phyloP scores from a whole-genome alignment of 1,140 invertebrate genomes.

The Magallana angulata region DNA sequence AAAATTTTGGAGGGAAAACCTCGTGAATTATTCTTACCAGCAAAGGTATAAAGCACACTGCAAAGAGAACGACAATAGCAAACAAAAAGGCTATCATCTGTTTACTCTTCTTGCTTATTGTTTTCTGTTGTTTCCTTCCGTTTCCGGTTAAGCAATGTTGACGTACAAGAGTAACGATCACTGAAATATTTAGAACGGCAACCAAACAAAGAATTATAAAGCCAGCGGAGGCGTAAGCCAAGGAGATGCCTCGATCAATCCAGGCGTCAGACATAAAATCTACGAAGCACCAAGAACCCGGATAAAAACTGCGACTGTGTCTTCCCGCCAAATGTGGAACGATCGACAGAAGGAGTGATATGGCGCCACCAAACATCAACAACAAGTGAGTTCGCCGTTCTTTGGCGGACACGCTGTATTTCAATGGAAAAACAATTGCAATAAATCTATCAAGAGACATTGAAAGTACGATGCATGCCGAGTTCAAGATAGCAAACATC shows the following conservation, averaged over 20 bases:
- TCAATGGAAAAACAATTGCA: conserved; percentile 76
- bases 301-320: conserved; percentile 70
- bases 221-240: conserved; percentile 69
- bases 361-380: conserved; percentile 68
- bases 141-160: neutral
- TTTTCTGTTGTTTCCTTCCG: neutral
- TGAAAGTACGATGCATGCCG: conserved; percentile 76
- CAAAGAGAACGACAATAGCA: neutral
- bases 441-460: conserved; percentile 79
- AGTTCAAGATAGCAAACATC: conserved; percentile 76
- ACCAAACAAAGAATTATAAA: conserved; percentile 42
- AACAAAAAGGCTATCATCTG: no score
- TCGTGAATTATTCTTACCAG: neutral
- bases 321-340: conserved; percentile 77
- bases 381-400: conserved; percentile 63
- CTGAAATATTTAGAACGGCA: neutral
- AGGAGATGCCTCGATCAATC: conserved; percentile 63
- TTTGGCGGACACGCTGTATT: conserved; percentile 71
- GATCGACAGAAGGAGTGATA: conserved; percentile 68
- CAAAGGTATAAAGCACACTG: neutral
- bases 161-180: neutral
- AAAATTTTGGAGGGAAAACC: no score
- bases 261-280: conserved; percentile 64
- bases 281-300: conserved; percentile 79
- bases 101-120: neutral